Percentiles rank a stretch among this genome's conserved stretches.
These are phyloP conservation scores for Dinoponera quadriceps DNA, from an alignment of 1,140 invertebrate genomes.

Conservation along the genomic window DNA sequence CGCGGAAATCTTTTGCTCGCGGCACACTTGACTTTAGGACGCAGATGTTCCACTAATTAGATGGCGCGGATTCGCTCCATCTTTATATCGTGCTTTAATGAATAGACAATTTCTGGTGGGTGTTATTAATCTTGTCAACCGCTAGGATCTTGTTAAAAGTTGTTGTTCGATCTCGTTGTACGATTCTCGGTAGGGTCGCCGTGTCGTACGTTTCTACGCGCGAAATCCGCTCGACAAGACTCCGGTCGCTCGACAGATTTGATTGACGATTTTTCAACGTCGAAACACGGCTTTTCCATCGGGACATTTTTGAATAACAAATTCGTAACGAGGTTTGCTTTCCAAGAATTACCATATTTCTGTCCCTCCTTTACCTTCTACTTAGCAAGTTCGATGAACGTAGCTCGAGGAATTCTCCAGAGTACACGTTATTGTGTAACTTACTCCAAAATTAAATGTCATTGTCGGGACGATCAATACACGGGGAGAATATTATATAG, in stretches of 20 bases:
- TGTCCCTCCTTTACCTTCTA: not conserved
- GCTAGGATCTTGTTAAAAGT: not conserved
- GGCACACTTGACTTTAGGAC: not conserved
- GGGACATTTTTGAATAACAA: not conserved
- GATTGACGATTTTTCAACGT: not conserved
- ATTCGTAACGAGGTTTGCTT: not conserved
- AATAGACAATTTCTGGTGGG: conserved; percentile 2
- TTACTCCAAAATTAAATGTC: too few species aligned
- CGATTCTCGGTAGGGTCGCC: not conserved
- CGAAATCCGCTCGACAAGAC: not conserved
- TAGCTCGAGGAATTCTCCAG: too few species aligned
- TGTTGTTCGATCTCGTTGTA: not conserved
- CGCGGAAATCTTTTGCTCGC: conserved; percentile 3
- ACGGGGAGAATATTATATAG: too few species aligned
- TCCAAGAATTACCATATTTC: conserved; percentile 6
- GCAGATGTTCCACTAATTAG: conserved; percentile 6
- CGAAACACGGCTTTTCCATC: not conserved
- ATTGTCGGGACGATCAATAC: too few species aligned
- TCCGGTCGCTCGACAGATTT: not conserved
- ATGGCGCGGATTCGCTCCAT: not conserved
- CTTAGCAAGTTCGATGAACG: too few species aligned
- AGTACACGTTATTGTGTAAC: too few species aligned
- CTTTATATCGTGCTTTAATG: not conserved
- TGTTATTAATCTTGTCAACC: conserved; percentile 17
- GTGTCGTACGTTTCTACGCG: not conserved